These are phyloP conservation scores for Myiotriccus ornatus DNA, from an alignment of 2,797 vertebrate genomes.

Conservation along the genomic window DNA sequence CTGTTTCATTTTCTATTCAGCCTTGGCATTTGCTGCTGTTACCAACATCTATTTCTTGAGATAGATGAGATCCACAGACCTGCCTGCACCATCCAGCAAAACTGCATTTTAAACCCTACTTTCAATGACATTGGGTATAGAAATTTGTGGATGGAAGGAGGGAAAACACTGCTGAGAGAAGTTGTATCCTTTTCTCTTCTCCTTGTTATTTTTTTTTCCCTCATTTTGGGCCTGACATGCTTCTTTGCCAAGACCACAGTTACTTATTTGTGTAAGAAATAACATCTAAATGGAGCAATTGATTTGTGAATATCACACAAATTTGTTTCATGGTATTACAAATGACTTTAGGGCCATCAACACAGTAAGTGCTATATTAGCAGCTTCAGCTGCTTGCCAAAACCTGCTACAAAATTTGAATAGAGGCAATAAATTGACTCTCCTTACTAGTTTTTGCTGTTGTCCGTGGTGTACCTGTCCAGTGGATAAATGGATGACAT, in stretches of 20 bases:
- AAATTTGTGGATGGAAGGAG: not conserved
- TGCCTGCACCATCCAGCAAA: not conserved
- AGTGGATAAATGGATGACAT: not conserved
- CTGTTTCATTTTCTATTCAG: slow-evolving; percentile 1
- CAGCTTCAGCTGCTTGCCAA: slow-evolving; percentile 35
- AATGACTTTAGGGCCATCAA: slow-evolving; percentile 46
- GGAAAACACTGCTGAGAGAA: not conserved
- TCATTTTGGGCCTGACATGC: not conserved
- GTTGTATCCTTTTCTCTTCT: not conserved
- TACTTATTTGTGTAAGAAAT: slow-evolving; percentile 33
- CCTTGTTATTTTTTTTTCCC: not conserved
- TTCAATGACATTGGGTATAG: not conserved
- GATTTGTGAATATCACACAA: slow-evolving; percentile 40
- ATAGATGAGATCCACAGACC: not conserved
- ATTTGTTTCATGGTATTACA: slow-evolving; percentile 38
- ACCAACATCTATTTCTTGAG: not conserved
- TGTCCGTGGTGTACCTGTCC: not conserved
- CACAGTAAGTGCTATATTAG: slow-evolving; percentile 45
- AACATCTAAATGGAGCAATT: slow-evolving; percentile 37
- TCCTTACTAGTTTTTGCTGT: not conserved
- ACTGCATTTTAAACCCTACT: not conserved
- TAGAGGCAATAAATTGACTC: slow-evolving; percentile 39
- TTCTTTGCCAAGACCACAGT: slow-evolving; percentile 3
- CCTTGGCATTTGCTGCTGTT: not conserved
- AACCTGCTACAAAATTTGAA: slow-evolving; percentile 25